Evolutionary conservation across 2,113 vertebrate species (phyloP), one percentile per base, ranked within the genome.

Genomic region (Cebidichthys violaceus): DNA sequence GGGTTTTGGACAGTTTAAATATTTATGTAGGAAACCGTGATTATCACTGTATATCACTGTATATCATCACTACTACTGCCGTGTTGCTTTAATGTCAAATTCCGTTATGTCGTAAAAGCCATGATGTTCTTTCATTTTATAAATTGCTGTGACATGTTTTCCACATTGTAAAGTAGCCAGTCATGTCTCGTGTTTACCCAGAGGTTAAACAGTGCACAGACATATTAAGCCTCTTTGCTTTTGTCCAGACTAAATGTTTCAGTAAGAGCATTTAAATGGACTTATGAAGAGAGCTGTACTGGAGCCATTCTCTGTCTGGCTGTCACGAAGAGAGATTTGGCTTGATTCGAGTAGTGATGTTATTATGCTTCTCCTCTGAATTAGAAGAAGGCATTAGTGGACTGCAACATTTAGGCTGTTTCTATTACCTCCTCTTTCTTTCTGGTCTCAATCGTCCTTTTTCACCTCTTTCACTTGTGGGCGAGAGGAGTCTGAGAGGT

Each of bases 141-240:
- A 59, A 14, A 52, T 54, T 45, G 13, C 60, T 9, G 57, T 18
- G 11, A 0, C 61, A 18, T 45, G 2, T 82, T 87, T 6, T 54
- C 54, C n/a, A 50, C 41, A 3, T n/a, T 24, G 37, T 33, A 41
- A 71, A 65, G 64, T 11, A 29, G 22, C 27, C 29, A 0, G 0
- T 85, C 39, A 60, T 59, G 55, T 76, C 27, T 61, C 83, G 71
- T 27, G 37, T 80, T 59, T 60, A 61, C 62, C 41, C 43, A 84
- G 61, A 89, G 85, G 85, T 86, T 52, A 88, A 78, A 69, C 65
- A 64, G 79, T 13, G 20, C 83, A 62, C 91, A 87, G 86, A 86
- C 85, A 39, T 62, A 91, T 81, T 92, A 94, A 93, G 89, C 88
- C 79, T 81, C 92, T 94, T 90, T 92, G 77, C 75, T 60, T 73